Evolutionary conservation across 2,888 invertebrate genomes (phyloP), one percentile per base, ranked within the genome.

Genomic region (Gisinianus flammeolus): DNA sequence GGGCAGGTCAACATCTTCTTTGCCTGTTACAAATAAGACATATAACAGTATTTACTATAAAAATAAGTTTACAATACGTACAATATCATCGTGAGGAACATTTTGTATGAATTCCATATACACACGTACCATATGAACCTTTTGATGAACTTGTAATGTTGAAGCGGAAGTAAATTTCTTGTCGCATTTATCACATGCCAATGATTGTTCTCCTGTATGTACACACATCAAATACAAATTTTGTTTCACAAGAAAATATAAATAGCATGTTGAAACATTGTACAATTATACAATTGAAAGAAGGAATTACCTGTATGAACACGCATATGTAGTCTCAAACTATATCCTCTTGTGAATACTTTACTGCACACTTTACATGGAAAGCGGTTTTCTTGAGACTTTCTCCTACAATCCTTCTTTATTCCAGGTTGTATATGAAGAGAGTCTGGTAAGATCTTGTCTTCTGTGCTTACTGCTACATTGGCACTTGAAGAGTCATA

Each of bases 51-150:
- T 5, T 56, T 22, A 56, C 22, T n/a, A 24, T 58, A 5, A 24
- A 2, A 0, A 67, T n/a, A 26, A 30, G 26, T 19, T 10, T 24
- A 2, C 3, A 2, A 19, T n/a, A n/a, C n/a, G n/a, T n/a, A n/a
- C n/a, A n/a, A n/a, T n/a, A n/a, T n/a, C n/a, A n/a, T n/a, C n/a
- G n/a, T n/a, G n/a, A n/a, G n/a, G n/a, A n/a, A n/a, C n/a, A n/a
- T n/a, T n/a, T n/a, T n/a, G n/a, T 35, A 35, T 35, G 12, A 44
- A 44, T 44, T 44, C 12, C 8, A 62, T 16, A 22, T 62, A 62
- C 6, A 22, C 62, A 10, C 26, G 35, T 54, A 79, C 71, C 67
- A 75, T 70, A 44, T 75, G 75, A n/a, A 31, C 19, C 75, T 71
- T 76, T 31, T 62, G 35, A 66, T 64, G 73, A 16, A 28, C 35